Percentiles rank a stretch among this genome's conserved stretches.
phyloP scores from a whole-genome alignment of 1,140 invertebrate genomes.

The Micrasema minimum region DNA sequence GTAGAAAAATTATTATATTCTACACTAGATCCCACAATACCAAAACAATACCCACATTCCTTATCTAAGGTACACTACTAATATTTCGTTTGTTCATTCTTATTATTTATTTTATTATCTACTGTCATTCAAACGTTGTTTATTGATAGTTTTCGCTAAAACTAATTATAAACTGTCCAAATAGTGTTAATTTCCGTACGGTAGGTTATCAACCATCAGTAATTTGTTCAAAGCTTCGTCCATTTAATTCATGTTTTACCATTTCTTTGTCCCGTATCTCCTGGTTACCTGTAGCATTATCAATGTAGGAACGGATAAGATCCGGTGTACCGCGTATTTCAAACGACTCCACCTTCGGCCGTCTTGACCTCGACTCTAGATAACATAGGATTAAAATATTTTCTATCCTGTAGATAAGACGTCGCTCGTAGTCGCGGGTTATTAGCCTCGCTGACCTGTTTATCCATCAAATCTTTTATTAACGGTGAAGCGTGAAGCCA shows the following conservation, averaged over 20 bases:
- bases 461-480: conserved; percentile 30
- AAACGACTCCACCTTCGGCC: too few species aligned
- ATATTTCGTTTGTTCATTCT: neutral
- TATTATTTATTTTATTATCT: neutral
- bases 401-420: conserved; percentile 27
- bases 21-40: too few species aligned
- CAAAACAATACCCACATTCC: too few species aligned
- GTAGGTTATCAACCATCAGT: too few species aligned
- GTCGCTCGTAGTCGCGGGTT: conserved; percentile 2
- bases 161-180: too few species aligned
- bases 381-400: too few species aligned
- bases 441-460: conserved; percentile 35
- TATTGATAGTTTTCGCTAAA: too few species aligned
- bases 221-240: neutral
- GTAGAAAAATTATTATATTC: too few species aligned
- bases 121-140: too few species aligned
- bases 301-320: neutral
- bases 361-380: too few species aligned
- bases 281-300: conserved; percentile 27
- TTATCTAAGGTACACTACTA: too few species aligned
- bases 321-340: neutral
- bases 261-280: conserved; percentile 27
- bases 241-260: neutral
- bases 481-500: conserved; percentile 32
- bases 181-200: too few species aligned